Base-by-base conservation (phyloP, 2,888 invertebrate genomes). In the Junonia oenone region DNA sequence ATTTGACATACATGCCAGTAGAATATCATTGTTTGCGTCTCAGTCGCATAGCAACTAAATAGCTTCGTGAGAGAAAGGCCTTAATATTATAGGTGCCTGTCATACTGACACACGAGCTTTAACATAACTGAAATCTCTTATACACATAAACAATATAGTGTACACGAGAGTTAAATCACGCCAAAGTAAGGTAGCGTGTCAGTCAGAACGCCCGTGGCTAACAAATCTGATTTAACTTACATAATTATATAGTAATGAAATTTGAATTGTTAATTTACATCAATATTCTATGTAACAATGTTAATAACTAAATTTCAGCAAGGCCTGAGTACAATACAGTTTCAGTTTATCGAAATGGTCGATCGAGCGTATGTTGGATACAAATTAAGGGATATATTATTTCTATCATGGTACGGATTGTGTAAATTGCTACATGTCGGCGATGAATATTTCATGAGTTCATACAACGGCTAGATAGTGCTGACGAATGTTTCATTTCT, bases 381-480 rank as follows among this genome's bases (percentile, higher is more conserved):
- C 38, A 38, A 38, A 38, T 38, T 38, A 38, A 38, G 38, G 15
- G 9, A 38, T 38, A 38, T 38, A 38, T 38, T 17, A 38, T 38
- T 38, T 15, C 38, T 17, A 38, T 2, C 38, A 38, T 17, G 14
- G 38, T 14, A 38, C 14, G 38, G 15, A 22, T 43, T 22, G 22
- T 43, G 22, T 43, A 43, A 43, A 22, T 38, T 38, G 38, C 19
- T 11, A 11, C 38, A 38, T 37, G 38, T 19, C 22, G n/a, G 17
- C n/a, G 22, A 47, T 53, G 47, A 40, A 53, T 53, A 47, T 53
- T 47, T 47, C 40, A 53, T 53, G 38, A 38, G 15, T 45, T 38
- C 47, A 53, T 31, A 46, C 37, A 26, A 50, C 40, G 19, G 31
- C 17, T n/a, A 17, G 11, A 47, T 33, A 13, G 38, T 45, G 11